These are phyloP conservation scores for Parascotia fuliginaria DNA, from an alignment of 2,888 invertebrate species.

Conservation along the genomic window DNA sequence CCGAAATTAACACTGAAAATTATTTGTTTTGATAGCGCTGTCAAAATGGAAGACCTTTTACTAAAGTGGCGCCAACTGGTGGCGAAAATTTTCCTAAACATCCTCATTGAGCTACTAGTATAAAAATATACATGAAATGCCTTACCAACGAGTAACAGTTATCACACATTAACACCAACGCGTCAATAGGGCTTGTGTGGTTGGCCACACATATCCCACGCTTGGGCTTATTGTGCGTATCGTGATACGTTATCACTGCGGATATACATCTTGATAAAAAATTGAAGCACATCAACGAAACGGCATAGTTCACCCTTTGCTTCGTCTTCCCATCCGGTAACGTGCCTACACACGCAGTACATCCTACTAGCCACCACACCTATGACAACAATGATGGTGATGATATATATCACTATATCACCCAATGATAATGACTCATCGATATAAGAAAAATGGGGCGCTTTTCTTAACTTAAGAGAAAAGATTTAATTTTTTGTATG, in stretches of 20 bases:
- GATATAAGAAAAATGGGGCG: no score
- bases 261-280: slow-evolving; percentile 97
- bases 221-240: slow-evolving; percentile 92
- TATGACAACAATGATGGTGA: slow-evolving; percentile 64
- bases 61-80: no score
- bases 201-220: slow-evolving; percentile 98
- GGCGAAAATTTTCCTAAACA: no score
- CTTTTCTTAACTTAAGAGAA: no score
- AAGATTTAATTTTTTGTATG: no score
- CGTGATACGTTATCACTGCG: slow-evolving; percentile 94
- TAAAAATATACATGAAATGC: no score
- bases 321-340: slow-evolving; percentile 92
- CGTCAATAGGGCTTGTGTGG: slow-evolving; percentile 99
- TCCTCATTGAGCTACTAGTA: no score
- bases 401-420: neutral
- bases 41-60: no score
- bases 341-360: slow-evolving; percentile 94
- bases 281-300: slow-evolving; percentile 96
- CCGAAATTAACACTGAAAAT: no score
- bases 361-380: slow-evolving; percentile 95
- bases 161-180: slow-evolving; percentile 98
- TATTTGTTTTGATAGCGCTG: no score
- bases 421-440: no score
- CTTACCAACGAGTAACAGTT: slow-evolving; percentile 98
- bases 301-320: slow-evolving; percentile 91